phyloP scores from a whole-genome alignment of 2,888 invertebrate species.

The Calephelis perditalis region DNA sequence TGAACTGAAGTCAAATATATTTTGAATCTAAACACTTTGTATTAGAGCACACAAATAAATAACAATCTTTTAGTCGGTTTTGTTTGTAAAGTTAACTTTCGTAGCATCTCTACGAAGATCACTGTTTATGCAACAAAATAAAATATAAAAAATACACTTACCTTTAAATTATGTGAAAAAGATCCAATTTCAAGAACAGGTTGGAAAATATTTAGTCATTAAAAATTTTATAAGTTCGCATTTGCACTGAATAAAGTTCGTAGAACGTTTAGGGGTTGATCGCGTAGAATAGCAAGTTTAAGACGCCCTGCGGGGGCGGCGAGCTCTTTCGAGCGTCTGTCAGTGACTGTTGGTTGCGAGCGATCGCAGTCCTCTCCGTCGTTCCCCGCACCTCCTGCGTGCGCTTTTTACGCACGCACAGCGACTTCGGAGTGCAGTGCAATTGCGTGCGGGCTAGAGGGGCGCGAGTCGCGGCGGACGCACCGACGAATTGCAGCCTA shows the following conservation, averaged over 20 bases:
- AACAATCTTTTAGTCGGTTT: neutral
- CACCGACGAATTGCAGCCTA: conserved; percentile 72
- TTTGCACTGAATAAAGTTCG: conserved; percentile 61
- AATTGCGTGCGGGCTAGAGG: conserved; percentile 69
- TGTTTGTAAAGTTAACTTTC: conserved; percentile 19
- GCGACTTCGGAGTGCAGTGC: conserved; percentile 70
- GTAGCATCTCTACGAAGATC: conserved; percentile 42
- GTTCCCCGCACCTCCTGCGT: conserved; percentile 65
- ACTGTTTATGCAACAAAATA: conserved; percentile 24
- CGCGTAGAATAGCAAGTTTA: conserved; percentile 43
- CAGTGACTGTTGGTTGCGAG: conserved; percentile 59
- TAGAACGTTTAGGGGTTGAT: conserved; percentile 59
- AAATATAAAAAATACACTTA: conserved; percentile 31
- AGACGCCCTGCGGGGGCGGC: conserved; percentile 70
- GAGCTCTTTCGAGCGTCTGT: conserved; percentile 68
- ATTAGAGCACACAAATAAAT: conserved; percentile 17
- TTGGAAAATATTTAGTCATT: conserved; percentile 33
- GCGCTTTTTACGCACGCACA: conserved; percentile 76
- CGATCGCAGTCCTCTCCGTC: conserved; percentile 49
- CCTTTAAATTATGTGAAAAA: conserved; percentile 29
- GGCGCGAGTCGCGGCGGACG: conserved; percentile 37
- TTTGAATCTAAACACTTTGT: conserved; percentile 17
- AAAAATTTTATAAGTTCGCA: conserved; percentile 40
- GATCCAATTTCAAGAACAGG: conserved; percentile 31
- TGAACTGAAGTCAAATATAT: conserved; percentile 22